A percentile compares a stretch with the other conserved stretches of the same genome.
Conservation (phyloP, 2,888 invertebrate species). For the Archips xylosteana region DNA sequence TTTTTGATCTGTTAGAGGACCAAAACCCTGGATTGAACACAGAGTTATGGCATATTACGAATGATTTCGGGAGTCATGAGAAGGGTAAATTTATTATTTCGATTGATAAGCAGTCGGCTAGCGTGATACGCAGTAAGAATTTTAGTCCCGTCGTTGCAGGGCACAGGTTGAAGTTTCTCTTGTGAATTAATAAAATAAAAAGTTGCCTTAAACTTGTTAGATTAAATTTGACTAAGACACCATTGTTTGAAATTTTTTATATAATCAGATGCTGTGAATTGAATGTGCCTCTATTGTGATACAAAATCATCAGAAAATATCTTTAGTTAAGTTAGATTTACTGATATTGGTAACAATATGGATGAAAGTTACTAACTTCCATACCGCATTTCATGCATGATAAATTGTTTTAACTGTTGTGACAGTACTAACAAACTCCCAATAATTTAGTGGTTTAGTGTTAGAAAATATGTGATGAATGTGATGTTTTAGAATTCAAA, state of each 20-base stretch:
- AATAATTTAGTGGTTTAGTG: background rate
- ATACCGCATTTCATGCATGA: background rate
- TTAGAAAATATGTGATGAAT: no score
- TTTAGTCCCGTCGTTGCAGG: constrained; percentile 70
- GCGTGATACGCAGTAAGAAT: constrained; percentile 61
- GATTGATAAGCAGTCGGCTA: constrained; percentile 68
- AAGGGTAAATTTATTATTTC: constrained; percentile 66
- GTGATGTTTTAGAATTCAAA: no score
- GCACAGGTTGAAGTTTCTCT: constrained; percentile 66
- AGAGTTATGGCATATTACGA: constrained; percentile 67
- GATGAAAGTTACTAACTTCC: no score
- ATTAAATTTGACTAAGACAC: background rate
- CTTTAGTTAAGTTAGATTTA: background rate
- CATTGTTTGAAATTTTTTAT: background rate
- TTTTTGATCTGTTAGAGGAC: constrained; percentile 73
- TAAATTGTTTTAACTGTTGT: background rate
- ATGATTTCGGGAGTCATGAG: constrained; percentile 58
- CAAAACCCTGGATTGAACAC: constrained; percentile 76
- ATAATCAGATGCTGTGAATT: no score
- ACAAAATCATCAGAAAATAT: background rate
- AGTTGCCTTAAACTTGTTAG: background rate
- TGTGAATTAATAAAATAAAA: constrained; percentile 49
- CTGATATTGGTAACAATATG: background rate
- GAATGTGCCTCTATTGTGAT: background rate
- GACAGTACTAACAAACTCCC: background rate